Evolutionary conservation across 2,888 invertebrate genomes (phyloP), one percentile per base, ranked within the genome.

Genomic region (Heterodera filipjevi): DNA sequence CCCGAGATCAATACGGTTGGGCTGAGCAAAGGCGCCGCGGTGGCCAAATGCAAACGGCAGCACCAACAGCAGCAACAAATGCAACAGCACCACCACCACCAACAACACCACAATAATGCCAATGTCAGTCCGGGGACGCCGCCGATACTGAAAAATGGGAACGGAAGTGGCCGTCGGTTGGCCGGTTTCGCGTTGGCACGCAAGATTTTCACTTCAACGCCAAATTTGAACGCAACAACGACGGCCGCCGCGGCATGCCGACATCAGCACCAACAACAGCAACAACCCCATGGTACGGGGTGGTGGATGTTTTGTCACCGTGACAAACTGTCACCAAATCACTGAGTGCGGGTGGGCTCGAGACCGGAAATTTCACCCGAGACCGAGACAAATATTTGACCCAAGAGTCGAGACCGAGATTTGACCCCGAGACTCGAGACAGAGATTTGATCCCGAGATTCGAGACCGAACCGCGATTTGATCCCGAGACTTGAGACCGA

Each of bases 1-100:
- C 84, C 84, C 44, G 84, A 83, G 66, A 83, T 83, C 35, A 82
- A 85, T 70, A 81, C 77, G 68, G 70, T 85, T 22, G 81, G 77
- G 10, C 73, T 73, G 6, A 68, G 78, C 59, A 79, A 72, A 2
- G 70, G 70, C 19, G 68, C 22, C 14, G 77, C 77, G 33, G 70
- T 64, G 33, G 76, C 68, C 53, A 70, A 49, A 35, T 46, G 35
- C 71, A 49, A 68, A 35, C 59, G 73, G 30, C 49, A 35, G 14
- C 35, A 35, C 30, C 71, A 32, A 22, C 71, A 53, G 12, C 22
- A 30, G 14, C 49, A 27, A 6, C 27, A 32, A n/a, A n/a, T n/a
- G n/a, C n/a, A 35, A 49, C 71, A 32, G 27, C 71, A 53, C 8
- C 22, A 30, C n/a, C 49, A 27, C 27, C 27, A 32, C 59, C 71